Percentiles rank a stretch among this genome's conserved stretches.
phyloP scores from a whole-genome alignment of 92 coral and sea anemone genomes.

The Palythoa grandis region DNA sequence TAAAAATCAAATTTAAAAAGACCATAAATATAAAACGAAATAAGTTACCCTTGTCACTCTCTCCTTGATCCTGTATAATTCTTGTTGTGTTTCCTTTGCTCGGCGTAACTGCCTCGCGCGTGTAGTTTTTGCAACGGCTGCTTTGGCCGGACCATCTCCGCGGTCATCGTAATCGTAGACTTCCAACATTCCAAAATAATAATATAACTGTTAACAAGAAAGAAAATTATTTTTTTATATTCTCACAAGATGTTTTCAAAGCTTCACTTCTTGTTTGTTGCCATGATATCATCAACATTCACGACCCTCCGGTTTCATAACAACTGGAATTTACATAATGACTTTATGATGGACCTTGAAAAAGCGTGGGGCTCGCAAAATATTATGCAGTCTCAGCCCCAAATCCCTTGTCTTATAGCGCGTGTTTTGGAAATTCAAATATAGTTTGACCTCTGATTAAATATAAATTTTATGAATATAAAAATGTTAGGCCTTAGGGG shows the following conservation, averaged over 20 bases:
- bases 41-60: conserved; percentile 83
- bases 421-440: too few species aligned
- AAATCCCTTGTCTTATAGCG: background rate
- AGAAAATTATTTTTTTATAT: conserved; percentile 14
- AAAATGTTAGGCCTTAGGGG: too few species aligned
- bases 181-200: conserved; percentile 54
- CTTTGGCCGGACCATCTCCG: conserved; percentile 95
- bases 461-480: too few species aligned
- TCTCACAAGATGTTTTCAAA: background rate
- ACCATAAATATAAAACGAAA: background rate
- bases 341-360: background rate
- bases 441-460: too few species aligned
- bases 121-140: conserved; percentile 83
- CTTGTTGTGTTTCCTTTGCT: conserved; percentile 92
- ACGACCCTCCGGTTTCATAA: background rate
- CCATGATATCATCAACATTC: conserved; percentile 23
- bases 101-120: conserved; percentile 77
- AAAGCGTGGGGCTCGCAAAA: background rate
- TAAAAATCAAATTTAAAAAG: conserved; percentile 1
- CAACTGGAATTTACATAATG: conserved; percentile 24
- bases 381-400: conserved; percentile 23
- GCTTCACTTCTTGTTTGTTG: conserved; percentile 19
- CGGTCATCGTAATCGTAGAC: conserved; percentile 57
- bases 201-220: background rate
- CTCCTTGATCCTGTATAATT: conserved; percentile 75